phyloP scores from a whole-genome alignment of 2,113 vertebrate species.

The Gopherus evgoodei region DNA sequence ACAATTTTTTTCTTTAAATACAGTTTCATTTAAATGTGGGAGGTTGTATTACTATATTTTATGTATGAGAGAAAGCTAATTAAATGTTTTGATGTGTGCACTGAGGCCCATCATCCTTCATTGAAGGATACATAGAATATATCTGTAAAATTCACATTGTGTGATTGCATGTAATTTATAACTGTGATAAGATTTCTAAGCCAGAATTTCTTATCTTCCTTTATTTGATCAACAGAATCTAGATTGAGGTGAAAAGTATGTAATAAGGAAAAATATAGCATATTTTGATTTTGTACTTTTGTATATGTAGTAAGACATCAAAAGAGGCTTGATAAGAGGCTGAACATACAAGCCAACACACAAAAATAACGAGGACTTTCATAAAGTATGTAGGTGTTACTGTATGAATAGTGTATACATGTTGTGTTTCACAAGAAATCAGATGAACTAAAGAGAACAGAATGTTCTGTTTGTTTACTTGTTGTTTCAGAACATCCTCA shows the following conservation, averaged over 20 bases:
- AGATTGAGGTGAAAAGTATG: conserved; percentile 45
- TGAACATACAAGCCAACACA: not conserved
- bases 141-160: conserved; percentile 42
- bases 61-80: conserved; percentile 5
- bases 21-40: conserved; percentile 36
- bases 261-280: conserved; percentile 14
- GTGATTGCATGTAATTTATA: conserved; percentile 36
- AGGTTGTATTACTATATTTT: conserved; percentile 20
- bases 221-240: conserved; percentile 42
- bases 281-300: conserved; percentile 32
- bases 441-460: conserved; percentile 16
- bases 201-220: conserved; percentile 40
- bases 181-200: conserved; percentile 47
- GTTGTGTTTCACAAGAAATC: not conserved
- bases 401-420: conserved; percentile 7
- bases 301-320: not conserved
- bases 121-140: conserved; percentile 23
- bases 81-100: conserved; percentile 30
- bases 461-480: conserved; percentile 44
- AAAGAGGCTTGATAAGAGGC: conserved; percentile 2
- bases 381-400: not conserved
- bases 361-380: conserved; percentile 30
- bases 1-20: conserved; percentile 31
- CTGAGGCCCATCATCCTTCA: conserved; percentile 9
- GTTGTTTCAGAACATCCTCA: conserved; percentile 35